Percentiles rank a stretch among this genome's conserved stretches.
Conservation (phyloP, 1,140 invertebrate genomes). For the Subanguina moxae region DNA sequence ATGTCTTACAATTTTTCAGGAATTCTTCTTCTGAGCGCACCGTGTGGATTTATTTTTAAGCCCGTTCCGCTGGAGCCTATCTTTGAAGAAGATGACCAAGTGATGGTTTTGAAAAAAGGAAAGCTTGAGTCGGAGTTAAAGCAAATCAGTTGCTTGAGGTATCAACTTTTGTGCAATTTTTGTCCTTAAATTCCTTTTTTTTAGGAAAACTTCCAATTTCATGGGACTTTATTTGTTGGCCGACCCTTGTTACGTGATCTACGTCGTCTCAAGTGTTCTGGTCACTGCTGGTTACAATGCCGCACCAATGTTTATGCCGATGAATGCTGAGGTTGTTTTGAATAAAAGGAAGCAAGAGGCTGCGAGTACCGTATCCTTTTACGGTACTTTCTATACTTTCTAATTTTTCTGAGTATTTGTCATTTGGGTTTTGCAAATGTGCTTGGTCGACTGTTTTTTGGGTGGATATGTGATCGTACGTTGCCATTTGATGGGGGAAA, state of each 20-base stretch:
- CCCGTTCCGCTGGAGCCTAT: conserved; percentile 68
- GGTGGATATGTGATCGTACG: conserved; percentile 67
- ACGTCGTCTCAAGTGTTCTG: conserved; percentile 61
- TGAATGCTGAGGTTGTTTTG: conserved; percentile 58
- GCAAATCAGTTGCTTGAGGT: too few species aligned
- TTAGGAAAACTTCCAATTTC: conserved; percentile 70
- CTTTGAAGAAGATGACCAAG: conserved; percentile 49
- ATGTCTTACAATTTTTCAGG: conserved; percentile 25
- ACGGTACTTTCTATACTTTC: conserved; percentile 65
- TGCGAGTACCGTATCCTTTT: conserved; percentile 84
- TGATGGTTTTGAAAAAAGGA: conserved; percentile 23
- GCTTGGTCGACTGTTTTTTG: conserved; percentile 68
- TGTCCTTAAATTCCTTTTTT: conserved; percentile 8
- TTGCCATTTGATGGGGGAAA: conserved; percentile 80
- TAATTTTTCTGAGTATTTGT: neutral
- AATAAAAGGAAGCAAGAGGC: conserved; percentile 70
- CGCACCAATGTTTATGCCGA: conserved; percentile 72
- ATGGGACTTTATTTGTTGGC: conserved; percentile 76
- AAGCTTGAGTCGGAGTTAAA: neutral
- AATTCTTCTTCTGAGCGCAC: conserved; percentile 65
- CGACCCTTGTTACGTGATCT: conserved; percentile 81
- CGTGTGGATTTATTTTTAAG: conserved; percentile 79
- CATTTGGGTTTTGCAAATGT: conserved; percentile 61
- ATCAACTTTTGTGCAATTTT: too few species aligned
- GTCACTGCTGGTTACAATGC: conserved; percentile 82